Base-by-base conservation (phyloP, 2,797 vertebrate genomes). In the Platyrinchus mystaceus region DNA sequence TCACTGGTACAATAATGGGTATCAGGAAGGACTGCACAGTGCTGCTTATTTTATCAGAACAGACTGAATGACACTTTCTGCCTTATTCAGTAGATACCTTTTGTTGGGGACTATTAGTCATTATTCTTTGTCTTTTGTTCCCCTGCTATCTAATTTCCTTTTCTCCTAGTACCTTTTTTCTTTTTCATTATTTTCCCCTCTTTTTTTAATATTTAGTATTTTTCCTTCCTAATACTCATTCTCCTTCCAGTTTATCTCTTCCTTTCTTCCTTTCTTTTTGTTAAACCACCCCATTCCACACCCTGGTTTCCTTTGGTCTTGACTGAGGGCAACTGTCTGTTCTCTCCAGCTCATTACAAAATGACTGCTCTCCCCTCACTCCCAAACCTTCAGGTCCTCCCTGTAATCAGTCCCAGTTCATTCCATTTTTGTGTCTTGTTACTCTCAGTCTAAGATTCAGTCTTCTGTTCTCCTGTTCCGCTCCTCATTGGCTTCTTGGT, bases 21-120 rank as follows among this genome's bases (percentile, higher is more conserved):
- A 94, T 84, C 92, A 79, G 90, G 86, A 94, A 87, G 86, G 77
- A 67, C 80, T 77, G 81, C 70, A 95, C 83, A 96, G 73, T 77
- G 86, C 58, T 73, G 52, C 80, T 77, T 79, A 59, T 82, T 84
- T 89, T 92, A 78, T 77, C 81, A 94, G 80, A 90, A 70, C 74
- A 87, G 59, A 76, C 78, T 80, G 84, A 93, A 79, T 84, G 66
- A 84, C 77, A 68, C 76, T 91, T 88, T 94, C 66, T 88, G 95
- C 84, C 68, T 83, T 58, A 89, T 85, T 90, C 89, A 87, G 67
- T 68, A 82, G 55, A 21, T 67, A 84, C 55, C 47, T 74, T 60
- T 82, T 84, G 59, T 66, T 95, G 52, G 44, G 52, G 15, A 59
- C 41, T 63, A 46, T 37, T 73, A 52, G 37, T 87, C 62, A 62